Evolutionary conservation across 2,888 invertebrate genomes (phyloP).

Genomic region (Pammene fasciana): DNA sequence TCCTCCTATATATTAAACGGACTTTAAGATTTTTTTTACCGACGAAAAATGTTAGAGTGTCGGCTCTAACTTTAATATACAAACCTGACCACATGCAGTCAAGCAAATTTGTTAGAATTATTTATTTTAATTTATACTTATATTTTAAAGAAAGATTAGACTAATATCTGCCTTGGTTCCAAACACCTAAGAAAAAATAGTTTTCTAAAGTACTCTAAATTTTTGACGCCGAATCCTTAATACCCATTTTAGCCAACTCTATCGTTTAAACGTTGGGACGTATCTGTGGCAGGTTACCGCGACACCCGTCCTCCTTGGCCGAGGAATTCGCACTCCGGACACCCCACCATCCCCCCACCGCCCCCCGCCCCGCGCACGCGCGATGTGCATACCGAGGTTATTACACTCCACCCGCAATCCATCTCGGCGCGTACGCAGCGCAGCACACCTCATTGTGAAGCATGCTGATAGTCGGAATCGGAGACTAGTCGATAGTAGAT

Average conservation of each 20-base stretch:
- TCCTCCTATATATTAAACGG: background rate
- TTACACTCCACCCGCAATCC: conserved; percentile 66
- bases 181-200: no score
- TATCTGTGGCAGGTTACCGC: conserved; percentile 46
- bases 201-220: no score
- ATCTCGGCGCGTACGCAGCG: conserved; percentile 48
- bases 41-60: no score
- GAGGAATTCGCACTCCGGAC: conserved; percentile 59
- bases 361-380: conserved; percentile 50
- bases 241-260: conserved; percentile 10
- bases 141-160: no score
- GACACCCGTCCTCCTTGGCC: conserved; percentile 60
- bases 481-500: background rate
- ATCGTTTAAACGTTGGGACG: conserved; percentile 47
- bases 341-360: conserved; percentile 36
- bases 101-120: no score
- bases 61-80: no score
- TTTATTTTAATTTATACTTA: no score
- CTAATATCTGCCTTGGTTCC: no score
- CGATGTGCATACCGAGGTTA: conserved; percentile 65
- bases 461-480: conserved; percentile 11
- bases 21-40: no score
- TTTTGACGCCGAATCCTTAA: conserved; percentile 7
- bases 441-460: conserved; percentile 35
- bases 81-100: no score